phyloP scores from a whole-genome alignment of 2,888 invertebrate species.

The Leptarthrus brevirostris region DNA sequence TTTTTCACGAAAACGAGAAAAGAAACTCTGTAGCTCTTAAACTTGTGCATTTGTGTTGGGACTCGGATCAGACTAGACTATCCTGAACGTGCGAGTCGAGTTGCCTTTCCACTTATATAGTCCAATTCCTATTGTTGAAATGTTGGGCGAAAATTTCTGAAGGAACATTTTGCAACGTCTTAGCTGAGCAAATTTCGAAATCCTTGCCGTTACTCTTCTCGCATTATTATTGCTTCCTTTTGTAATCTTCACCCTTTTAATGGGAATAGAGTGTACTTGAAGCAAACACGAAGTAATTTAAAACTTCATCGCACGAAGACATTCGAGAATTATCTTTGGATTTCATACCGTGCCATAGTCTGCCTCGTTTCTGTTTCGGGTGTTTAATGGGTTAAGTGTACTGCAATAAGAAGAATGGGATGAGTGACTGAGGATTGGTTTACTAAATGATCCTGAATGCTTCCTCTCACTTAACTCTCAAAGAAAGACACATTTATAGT shows the following conservation, averaged over 20 bases:
- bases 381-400: conserved; percentile 2
- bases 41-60: conserved; percentile 18
- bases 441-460: conserved; percentile 17
- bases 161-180: conserved; percentile 34
- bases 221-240: conserved; percentile 19
- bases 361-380: conserved; percentile 15
- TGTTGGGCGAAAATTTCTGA: conserved; percentile 10
- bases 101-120: conserved; percentile 1
- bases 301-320: conserved; percentile 38
- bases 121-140: conserved; percentile 14
- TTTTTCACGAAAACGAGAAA: conserved; percentile 4
- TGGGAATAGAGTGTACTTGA: conserved; percentile 23
- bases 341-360: conserved; percentile 7
- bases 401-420: background rate
- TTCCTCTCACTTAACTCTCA: conserved; percentile 4
- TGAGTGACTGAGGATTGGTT: background rate
- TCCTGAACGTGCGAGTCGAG: background rate
- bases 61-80: conserved; percentile 7
- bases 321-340: conserved; percentile 4
- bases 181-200: conserved; percentile 18
- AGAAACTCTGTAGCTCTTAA: conserved; percentile 1
- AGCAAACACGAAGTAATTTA: conserved; percentile 39
- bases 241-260: background rate
- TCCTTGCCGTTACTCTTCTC: conserved; percentile 3
- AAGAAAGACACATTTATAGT: conserved; percentile 20